phyloP scores from a whole-genome alignment of 2,888 invertebrate species.

The Entomobrya proxima region DNA sequence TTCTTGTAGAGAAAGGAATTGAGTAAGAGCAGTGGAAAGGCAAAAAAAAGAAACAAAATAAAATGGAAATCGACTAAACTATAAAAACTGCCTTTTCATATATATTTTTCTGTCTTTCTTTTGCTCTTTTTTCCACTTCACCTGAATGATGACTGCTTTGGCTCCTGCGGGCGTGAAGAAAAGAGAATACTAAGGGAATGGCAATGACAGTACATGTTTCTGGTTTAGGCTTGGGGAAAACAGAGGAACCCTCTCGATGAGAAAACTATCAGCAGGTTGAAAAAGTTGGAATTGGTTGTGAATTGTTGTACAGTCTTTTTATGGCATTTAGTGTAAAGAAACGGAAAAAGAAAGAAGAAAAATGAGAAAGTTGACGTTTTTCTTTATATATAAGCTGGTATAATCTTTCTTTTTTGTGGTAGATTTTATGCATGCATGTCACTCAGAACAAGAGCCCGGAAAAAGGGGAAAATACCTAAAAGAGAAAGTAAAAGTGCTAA shows the following conservation, averaged over 20 bases:
- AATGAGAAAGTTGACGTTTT: background rate
- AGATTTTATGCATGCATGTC: conserved; percentile 12
- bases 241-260: background rate
- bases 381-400: too few relatives aligned
- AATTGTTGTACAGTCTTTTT: background rate
- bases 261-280: conserved; percentile 31
- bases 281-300: conserved; percentile 6
- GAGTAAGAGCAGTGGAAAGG: background rate
- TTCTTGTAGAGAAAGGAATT: background rate
- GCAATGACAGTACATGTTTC: background rate
- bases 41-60: conserved; percentile 25
- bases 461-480: background rate
- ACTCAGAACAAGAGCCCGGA: background rate
- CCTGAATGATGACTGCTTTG: background rate
- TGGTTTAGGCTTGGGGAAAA: background rate
- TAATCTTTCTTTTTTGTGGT: too few relatives aligned
- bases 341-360: background rate
- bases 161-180: background rate
- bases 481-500: conserved; percentile 33
- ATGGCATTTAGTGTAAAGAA: too few relatives aligned
- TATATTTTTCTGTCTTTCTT: background rate
- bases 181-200: background rate
- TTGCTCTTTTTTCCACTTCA: conserved; percentile 14
- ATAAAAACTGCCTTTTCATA: conserved; percentile 27
- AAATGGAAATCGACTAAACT: conserved; percentile 40